These are phyloP conservation scores for Masticophis lateralis DNA, from an alignment of 2,797 vertebrate species.

Conservation along the genomic window DNA sequence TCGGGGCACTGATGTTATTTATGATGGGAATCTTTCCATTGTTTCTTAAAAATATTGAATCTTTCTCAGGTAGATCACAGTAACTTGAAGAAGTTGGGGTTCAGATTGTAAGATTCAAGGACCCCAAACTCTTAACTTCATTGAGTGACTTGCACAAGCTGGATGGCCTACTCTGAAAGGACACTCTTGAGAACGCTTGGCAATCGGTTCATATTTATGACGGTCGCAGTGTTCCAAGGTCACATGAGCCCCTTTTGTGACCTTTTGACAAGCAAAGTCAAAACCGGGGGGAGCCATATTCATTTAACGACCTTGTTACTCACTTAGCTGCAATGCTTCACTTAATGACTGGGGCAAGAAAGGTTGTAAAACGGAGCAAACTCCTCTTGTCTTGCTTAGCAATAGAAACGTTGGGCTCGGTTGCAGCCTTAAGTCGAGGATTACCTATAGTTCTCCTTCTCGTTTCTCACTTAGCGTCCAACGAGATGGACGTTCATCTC, in stretches of 20 bases:
- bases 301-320: too few relatives aligned
- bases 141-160: background rate
- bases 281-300: too few relatives aligned
- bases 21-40: fast-evolving
- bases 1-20: background rate
- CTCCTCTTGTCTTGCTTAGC: background rate
- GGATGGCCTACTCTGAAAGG: background rate
- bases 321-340: too few relatives aligned
- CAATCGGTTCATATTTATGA: too few relatives aligned
- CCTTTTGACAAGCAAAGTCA: too few relatives aligned
- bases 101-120: background rate
- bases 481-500: slow-evolving; percentile 81
- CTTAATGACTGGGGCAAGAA: too few relatives aligned
- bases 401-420: background rate
- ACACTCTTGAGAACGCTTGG: background rate
- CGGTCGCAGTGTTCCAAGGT: fast-evolving
- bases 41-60: background rate
- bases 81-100: background rate
- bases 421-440: background rate
- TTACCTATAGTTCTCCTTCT: slow-evolving; percentile 72
- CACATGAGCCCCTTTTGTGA: too few relatives aligned
- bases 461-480: slow-evolving; percentile 77
- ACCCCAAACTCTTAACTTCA: background rate
- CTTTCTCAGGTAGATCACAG: background rate
- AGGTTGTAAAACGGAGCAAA: background rate